Evolutionary conservation across 2,113 vertebrate species (phyloP).

Genomic region (Centrocercus urophasianus): DNA sequence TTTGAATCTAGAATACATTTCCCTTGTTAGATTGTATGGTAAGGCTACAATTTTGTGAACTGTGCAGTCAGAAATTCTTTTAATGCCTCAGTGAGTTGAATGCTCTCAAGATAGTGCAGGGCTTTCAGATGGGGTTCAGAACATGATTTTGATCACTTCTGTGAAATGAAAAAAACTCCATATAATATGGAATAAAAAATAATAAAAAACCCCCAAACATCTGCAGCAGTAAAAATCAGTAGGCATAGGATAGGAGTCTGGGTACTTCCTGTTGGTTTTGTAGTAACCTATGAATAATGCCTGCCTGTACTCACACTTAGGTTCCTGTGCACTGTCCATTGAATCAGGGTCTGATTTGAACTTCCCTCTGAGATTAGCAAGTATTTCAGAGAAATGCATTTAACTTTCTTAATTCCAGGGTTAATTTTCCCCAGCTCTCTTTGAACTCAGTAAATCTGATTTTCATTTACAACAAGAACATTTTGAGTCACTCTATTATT

Average conservation of each 20-base stretch:
- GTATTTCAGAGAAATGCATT: background rate
- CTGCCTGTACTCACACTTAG: background rate
- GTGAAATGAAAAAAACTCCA: background rate
- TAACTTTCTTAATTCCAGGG: background rate
- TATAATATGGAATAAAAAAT: background rate
- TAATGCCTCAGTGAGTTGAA: background rate
- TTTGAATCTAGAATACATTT: background rate
- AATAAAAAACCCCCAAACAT: background rate
- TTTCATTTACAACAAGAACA: background rate
- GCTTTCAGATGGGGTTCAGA: background rate
- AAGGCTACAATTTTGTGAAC: background rate
- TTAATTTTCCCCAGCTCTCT: background rate
- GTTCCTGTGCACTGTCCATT: background rate
- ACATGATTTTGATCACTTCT: background rate
- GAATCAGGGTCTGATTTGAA: background rate
- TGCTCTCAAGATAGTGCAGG: background rate
- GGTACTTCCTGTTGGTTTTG: background rate
- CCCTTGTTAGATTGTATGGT: background rate
- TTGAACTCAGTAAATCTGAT: background rate
- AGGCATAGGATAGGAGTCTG: accelerated
- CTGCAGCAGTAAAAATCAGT: background rate
- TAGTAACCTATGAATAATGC: accelerated
- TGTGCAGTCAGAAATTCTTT: background rate
- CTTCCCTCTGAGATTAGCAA: background rate
- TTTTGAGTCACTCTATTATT: background rate